Base-by-base conservation (phyloP, 2,797 vertebrate genomes). In the Danio choprae region DNA sequence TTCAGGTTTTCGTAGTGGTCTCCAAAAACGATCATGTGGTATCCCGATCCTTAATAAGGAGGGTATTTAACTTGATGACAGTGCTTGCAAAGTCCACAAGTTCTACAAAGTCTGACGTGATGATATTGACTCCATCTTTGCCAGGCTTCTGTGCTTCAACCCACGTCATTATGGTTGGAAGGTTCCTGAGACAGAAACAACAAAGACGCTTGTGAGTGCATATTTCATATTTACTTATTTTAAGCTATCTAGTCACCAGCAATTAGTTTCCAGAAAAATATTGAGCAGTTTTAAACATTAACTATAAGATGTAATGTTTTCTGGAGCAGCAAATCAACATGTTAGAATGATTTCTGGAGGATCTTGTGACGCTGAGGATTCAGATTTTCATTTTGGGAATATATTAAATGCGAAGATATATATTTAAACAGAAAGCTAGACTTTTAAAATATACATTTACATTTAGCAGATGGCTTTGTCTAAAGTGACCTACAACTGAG, bases 101-200 rank as follows among this genome's bases (percentile, higher is more conserved):
- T 70, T 99, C 98, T 90, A 99, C 97, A 68, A 99, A 99, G 92
- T 99, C 98, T 4, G 97, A 98, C 0, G 98, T 99, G 90, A 99
- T 97, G 89, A 99, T 99, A 91, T 99, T 99, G 86, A 99, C 95
- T 3, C 98, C 97, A 79, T 89, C 93, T 71, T 88, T 76, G 7
- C 98, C 98, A 0, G 98, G 98, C 83, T 91, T 97, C 90, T 99
- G 97, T 20, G 87, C 88, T 88, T 96, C 94, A 77, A 99, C 96
- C 98, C 98, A 99, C 5, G 94, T 94, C 88, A 99, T 94, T 87
- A 99, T 99, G 87, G 94, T 90, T 48, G 98, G 97, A 83, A 99
- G 93, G 85, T 99, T 98, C 91, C 98, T 99, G 87, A 46, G 40
- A 6, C 6, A 48, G 58, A 77, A 46, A 81, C 44, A 13, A 64